Base-by-base conservation (phyloP, 2,113 vertebrate genomes). In the Indicator maculatus region DNA sequence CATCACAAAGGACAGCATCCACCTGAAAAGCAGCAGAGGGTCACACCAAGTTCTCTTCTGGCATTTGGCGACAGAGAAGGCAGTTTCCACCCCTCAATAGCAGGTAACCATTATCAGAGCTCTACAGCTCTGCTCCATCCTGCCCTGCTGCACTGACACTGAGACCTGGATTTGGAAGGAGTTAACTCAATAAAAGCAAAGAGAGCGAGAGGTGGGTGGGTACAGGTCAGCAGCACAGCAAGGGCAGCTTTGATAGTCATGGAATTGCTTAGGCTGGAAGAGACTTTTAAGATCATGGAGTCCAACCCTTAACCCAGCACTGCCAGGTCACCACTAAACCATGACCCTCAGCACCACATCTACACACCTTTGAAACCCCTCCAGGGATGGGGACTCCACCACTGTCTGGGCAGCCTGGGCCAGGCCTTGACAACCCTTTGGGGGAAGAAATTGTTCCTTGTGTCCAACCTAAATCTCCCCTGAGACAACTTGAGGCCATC, bases 1-100 rank as follows among this genome's bases (percentile, higher is more conserved):
- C 99, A 36, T 98, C 98, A 83, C 99, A 99, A 27, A 99, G 97
- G 17, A 99, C 98, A 12, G 98, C 99, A 88, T 99, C 98, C 67
- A 99, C 98, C 98, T 99, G 50, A 28, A 55, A 12, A 81, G 8
- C 50, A 75, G 16, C 16, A 85, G 9, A 78, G 41, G 45, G 30
- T 55, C 71, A 44, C 33, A 71, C 5, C 71, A 44, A 45, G 33
- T 14, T 59, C 27, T 33, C 18, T 47, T 41, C 55, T 65, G 64
- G 20, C 38, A 12, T n/a, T 53, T 23, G 60, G 50, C 55, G 58
- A 70, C 53, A 16, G 20, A 26, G 38, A 53, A 20, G 53, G 44
- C 12, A 39, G 56, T 53, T 47, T 72, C 31, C 11, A 30, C 6
- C 16, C 58, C 69, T 53, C 75, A 53, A 17, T 27, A 50, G 82